A percentile compares a stretch with the other conserved stretches of the same genome.
These are phyloP conservation scores for Scrobipalpa costella DNA, from an alignment of 2,888 invertebrate species.

Conservation along the genomic window DNA sequence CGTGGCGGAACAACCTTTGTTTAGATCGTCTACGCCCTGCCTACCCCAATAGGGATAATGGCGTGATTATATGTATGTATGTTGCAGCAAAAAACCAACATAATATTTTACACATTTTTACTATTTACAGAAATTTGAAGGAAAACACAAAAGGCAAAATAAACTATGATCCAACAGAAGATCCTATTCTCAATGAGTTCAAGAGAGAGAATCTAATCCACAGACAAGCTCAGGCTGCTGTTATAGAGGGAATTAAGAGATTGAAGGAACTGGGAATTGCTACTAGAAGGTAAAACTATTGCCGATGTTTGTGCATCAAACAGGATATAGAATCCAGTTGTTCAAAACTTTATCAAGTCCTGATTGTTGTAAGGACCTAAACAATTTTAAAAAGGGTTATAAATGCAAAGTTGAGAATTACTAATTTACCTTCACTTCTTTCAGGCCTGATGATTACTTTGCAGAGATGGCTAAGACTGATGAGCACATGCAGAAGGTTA, in stretches of 20 bases:
- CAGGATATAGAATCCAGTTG: too few species aligned
- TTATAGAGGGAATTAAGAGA: conserved; percentile 88
- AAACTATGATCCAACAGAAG: conserved; percentile 83
- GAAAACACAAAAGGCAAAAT: conserved; percentile 86
- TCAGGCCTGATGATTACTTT: conserved; percentile 96
- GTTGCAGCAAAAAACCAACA: too few species aligned
- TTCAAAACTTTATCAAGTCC: too few species aligned
- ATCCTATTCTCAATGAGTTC: conserved; percentile 94
- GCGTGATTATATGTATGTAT: too few species aligned
- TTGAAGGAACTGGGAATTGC: conserved; percentile 88
- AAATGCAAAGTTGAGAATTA: too few species aligned
- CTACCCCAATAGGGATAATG: too few species aligned
- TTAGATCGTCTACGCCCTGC: too few species aligned
- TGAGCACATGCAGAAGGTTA: conserved; percentile 97
- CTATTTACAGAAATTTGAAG: conserved; percentile 62
- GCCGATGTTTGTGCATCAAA: background rate
- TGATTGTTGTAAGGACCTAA: too few species aligned
- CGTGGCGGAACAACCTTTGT: too few species aligned
- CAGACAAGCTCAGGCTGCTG: conserved; percentile 93
- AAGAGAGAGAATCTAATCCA: conserved; percentile 94
- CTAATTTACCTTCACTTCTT: conserved; percentile 27
- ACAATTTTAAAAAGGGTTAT: too few species aligned
- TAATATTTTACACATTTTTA: too few species aligned
- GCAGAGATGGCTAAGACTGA: conserved; percentile 99
- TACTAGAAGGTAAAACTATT: conserved; percentile 83